phyloP scores from a whole-genome alignment of 2,888 invertebrate genomes.

The Volucella inflata region DNA sequence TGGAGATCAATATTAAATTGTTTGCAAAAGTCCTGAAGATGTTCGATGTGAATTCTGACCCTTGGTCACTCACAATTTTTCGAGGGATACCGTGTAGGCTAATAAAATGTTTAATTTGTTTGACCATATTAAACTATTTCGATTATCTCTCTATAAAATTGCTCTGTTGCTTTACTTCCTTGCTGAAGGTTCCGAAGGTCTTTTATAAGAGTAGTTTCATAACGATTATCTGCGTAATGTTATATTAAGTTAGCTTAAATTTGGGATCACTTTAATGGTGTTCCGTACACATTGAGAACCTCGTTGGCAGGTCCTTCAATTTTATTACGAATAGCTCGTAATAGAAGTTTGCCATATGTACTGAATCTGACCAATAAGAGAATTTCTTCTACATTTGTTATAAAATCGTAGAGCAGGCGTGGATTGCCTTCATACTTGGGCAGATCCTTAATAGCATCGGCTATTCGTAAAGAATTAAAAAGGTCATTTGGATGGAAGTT shows the following conservation, averaged over 20 bases:
- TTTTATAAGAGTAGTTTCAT: no score
- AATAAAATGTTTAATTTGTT: conserved; percentile 18
- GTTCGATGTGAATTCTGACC: conserved; percentile 19
- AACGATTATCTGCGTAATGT: conserved; percentile 29
- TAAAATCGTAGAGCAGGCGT: no score
- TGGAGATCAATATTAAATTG: conserved; percentile 20
- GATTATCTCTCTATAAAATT: conserved; percentile 42
- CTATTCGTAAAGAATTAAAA: conserved; percentile 24
- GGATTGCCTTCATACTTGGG: conserved; percentile 13
- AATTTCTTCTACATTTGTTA: conserved; percentile 30
- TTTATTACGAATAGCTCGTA: conserved; percentile 61
- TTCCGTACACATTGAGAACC: conserved; percentile 45
- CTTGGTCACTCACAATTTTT: conserved; percentile 29
- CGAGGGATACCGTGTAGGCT: conserved; percentile 14
- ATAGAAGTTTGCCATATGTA: conserved; percentile 28
- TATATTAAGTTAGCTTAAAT: conserved; percentile 18
- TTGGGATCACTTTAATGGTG: conserved; percentile 32
- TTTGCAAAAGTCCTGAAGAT: conserved; percentile 17
- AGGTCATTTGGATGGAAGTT: neutral
- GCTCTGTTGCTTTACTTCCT: conserved; percentile 25
- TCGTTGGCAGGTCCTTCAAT: conserved; percentile 57
- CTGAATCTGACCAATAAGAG: no score
- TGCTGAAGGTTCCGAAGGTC: conserved; percentile 29
- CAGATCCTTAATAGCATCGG: conserved; percentile 28
- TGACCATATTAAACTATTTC: conserved; percentile 49